Evolutionary conservation across 2,888 invertebrate genomes (phyloP).

Genomic region (Matsumyia berberina): DNA sequence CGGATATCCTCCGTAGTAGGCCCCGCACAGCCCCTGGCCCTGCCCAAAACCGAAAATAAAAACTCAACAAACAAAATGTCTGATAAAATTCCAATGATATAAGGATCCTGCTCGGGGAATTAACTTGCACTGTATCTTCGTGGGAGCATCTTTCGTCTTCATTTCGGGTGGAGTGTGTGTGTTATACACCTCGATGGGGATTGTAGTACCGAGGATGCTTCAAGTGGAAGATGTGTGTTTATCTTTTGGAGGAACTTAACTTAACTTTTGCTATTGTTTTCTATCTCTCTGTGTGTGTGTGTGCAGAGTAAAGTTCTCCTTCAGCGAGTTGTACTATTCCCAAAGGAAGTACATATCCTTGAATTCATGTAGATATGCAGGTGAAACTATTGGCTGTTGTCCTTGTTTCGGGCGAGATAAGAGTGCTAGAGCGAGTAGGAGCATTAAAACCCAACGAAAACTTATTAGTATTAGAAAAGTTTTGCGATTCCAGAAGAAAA

Average conservation of each 20-base stretch:
- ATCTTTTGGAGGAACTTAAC: slow-evolving; percentile 68
- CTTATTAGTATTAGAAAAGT: slow-evolving; percentile 71
- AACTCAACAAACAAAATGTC: slow-evolving; percentile 41
- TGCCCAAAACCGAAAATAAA: slow-evolving; percentile 2
- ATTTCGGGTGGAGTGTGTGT: slow-evolving; percentile 50
- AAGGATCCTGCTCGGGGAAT: slow-evolving; percentile 60
- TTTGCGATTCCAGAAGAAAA: slow-evolving; percentile 46
- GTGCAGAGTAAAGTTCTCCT: neutral
- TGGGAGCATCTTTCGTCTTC: slow-evolving; percentile 65
- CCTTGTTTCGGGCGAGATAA: slow-evolving; percentile 42
- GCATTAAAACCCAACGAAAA: slow-evolving; percentile 51
- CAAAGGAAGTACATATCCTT: slow-evolving; percentile 58
- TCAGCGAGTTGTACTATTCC: slow-evolving; percentile 29
- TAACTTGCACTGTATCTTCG: slow-evolving; percentile 59
- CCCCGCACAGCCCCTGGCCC: neutral
- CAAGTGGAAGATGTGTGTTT: slow-evolving; percentile 72
- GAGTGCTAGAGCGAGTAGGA: slow-evolving; percentile 15
- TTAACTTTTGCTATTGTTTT: slow-evolving; percentile 74
- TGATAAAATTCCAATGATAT: slow-evolving; percentile 71
- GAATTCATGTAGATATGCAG: slow-evolving; percentile 69
- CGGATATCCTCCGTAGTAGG: slow-evolving; percentile 11
- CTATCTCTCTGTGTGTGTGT: neutral
- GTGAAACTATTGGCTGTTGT: slow-evolving; percentile 69
- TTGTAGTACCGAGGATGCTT: slow-evolving; percentile 56
- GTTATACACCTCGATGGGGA: slow-evolving; percentile 38